These are phyloP conservation scores for Rhinopomastus cyanomelas DNA, from an alignment of 2,113 vertebrate genomes.

Conservation along the genomic window DNA sequence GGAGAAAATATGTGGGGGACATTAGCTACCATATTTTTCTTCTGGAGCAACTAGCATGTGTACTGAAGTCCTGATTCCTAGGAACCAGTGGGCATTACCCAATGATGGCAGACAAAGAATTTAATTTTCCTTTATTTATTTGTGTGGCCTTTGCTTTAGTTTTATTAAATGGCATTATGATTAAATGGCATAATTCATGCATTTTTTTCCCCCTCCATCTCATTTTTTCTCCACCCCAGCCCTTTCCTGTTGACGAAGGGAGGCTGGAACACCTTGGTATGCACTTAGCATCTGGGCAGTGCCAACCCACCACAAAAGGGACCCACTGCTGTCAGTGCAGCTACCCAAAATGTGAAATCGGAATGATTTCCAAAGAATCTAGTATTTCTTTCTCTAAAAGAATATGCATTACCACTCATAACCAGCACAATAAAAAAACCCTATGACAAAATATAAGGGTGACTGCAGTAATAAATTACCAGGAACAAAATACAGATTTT, in stretches of 20 bases:
- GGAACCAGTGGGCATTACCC: background rate
- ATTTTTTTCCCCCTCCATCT: background rate
- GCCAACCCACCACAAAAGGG: background rate
- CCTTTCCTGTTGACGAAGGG: background rate
- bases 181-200: background rate
- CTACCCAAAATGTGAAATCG: background rate
- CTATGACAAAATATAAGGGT: background rate
- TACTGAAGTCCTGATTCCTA: background rate
- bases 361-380: background rate
- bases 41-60: accelerated
- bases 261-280: background rate
- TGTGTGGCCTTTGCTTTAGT: background rate
- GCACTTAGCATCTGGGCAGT: background rate
- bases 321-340: background rate
- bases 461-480: background rate
- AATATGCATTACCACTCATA: background rate
- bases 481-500: background rate
- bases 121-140: background rate
- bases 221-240: background rate
- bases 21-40: background rate
- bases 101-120: background rate
- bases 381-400: background rate
- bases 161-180: background rate
- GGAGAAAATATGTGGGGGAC: background rate
- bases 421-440: background rate